Conservation (phyloP, 2,888 invertebrate species). For the Hemithea aestivaria region DNA sequence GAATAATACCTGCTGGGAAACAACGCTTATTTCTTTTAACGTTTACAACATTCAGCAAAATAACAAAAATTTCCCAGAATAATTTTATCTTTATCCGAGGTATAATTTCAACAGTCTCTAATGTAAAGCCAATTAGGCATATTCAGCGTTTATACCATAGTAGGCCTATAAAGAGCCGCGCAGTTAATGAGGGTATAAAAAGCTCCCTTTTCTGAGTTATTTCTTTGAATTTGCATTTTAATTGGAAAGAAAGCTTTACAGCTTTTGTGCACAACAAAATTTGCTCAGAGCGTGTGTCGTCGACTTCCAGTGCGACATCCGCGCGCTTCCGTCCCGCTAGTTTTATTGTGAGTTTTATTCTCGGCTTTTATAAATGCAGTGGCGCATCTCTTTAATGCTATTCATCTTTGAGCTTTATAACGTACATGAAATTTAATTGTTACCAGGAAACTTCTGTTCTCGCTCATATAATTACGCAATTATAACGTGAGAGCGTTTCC, state of each 20-base stretch:
- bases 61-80: conserved; percentile 5
- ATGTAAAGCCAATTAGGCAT: conserved; percentile 50
- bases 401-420: background rate
- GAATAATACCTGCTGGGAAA: too few relatives aligned
- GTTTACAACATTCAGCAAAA: too few relatives aligned
- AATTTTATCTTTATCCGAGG: conserved; percentile 35
- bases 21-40: too few relatives aligned
- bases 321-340: conserved; percentile 5
- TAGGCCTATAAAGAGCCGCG: conserved; percentile 43
- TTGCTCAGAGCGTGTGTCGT: conserved; percentile 16
- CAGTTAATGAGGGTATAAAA: conserved; percentile 60
- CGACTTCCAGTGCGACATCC: conserved; percentile 16
- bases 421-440: too few relatives aligned
- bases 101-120: conserved; percentile 46
- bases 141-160: conserved; percentile 49
- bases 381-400: background rate
- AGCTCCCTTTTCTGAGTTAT: conserved; percentile 56
- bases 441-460: too few relatives aligned
- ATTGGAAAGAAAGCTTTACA: conserved; percentile 53
- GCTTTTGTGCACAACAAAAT: conserved; percentile 35
- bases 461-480: too few relatives aligned
- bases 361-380: conserved; percentile 6
- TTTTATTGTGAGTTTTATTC: conserved; percentile 11
- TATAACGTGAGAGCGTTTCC: too few relatives aligned
- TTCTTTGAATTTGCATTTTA: conserved; percentile 60